phyloP scores from a whole-genome alignment of 2,113 vertebrate species.

The Ondatra zibethicus region DNA sequence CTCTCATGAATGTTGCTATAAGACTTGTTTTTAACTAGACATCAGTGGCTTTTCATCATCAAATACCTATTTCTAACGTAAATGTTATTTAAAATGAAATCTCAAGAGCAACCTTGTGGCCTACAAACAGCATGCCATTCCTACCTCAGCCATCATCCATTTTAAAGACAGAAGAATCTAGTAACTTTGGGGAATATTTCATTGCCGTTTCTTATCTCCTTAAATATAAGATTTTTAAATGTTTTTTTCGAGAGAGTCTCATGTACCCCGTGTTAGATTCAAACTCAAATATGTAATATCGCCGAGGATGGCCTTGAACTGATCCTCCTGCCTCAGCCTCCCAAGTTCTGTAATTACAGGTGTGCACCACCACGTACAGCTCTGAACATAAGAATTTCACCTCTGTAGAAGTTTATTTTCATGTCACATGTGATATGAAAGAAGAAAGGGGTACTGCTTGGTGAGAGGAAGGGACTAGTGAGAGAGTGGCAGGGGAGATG shows the following conservation, averaged over 20 bases:
- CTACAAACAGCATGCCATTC: not conserved
- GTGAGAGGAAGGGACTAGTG: not conserved
- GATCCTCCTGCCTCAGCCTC: not conserved
- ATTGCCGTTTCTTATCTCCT: not conserved
- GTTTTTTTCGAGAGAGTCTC: not conserved
- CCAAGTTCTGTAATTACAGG: not conserved
- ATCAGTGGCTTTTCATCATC: not conserved
- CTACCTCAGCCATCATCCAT: not conserved
- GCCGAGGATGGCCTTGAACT: not conserved
- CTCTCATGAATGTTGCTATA: not conserved
- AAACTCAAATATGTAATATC: too few relatives aligned
- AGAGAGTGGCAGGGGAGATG: not conserved
- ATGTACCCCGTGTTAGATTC: not conserved
- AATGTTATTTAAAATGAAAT: conserved; percentile 8
- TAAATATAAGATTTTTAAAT: not conserved
- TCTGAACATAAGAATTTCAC: not conserved
- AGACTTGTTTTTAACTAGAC: not conserved
- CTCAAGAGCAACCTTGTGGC: not conserved
- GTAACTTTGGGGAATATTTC: not conserved
- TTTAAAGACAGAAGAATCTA: not conserved
- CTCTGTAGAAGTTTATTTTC: not conserved
- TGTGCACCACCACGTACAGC: not conserved
- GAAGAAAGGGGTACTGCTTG: not conserved
- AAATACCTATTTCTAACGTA: not conserved
- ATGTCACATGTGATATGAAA: not conserved